Evolutionary conservation across 2,888 invertebrate species (phyloP).

Genomic region (Drosophila lutescens): DNA sequence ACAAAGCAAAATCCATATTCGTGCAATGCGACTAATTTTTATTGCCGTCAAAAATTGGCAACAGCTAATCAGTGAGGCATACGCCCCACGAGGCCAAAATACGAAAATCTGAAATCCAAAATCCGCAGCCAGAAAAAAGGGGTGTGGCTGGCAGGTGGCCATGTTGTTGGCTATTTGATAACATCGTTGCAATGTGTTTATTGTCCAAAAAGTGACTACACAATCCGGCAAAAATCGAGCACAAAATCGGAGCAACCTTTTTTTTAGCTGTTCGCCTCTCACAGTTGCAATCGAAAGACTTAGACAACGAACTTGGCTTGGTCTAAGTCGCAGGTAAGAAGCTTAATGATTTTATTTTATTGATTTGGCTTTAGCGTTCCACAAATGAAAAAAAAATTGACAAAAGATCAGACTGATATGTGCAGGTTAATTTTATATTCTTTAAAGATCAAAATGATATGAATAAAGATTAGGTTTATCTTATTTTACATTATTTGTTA

Average conservation of each 20-base stretch:
- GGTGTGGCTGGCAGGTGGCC: slow-evolving; percentile 75
- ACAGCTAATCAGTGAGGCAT: slow-evolving; percentile 57
- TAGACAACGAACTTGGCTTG: slow-evolving; percentile 57
- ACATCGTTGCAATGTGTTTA: slow-evolving; percentile 77
- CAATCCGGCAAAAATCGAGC: slow-evolving; percentile 60
- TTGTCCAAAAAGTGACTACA: slow-evolving; percentile 76
- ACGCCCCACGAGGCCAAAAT: slow-evolving; percentile 48
- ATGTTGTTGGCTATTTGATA: slow-evolving; percentile 64
- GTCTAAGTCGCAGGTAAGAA: not conserved
- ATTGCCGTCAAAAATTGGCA: slow-evolving; percentile 54
- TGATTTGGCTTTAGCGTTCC: not conserved
- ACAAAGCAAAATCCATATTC: slow-evolving; percentile 52
- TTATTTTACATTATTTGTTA: too few relatives aligned
- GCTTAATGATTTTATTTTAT: not conserved
- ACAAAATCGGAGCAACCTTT: slow-evolving; percentile 54
- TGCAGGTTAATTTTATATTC: too few relatives aligned
- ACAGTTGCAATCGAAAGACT: slow-evolving; percentile 72
- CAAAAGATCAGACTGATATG: too few relatives aligned
- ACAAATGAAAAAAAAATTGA: not conserved
- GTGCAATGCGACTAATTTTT: slow-evolving; percentile 76
- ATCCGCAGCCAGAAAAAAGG: slow-evolving; percentile 32
- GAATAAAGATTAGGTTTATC: too few relatives aligned
- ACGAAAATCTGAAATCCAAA: slow-evolving; percentile 1
- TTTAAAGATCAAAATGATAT: too few relatives aligned
- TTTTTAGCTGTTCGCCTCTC: slow-evolving; percentile 32